Evolutionary conservation across 1,140 invertebrate genomes (phyloP).

Genomic region (Phenacoccus solenopsis): DNA sequence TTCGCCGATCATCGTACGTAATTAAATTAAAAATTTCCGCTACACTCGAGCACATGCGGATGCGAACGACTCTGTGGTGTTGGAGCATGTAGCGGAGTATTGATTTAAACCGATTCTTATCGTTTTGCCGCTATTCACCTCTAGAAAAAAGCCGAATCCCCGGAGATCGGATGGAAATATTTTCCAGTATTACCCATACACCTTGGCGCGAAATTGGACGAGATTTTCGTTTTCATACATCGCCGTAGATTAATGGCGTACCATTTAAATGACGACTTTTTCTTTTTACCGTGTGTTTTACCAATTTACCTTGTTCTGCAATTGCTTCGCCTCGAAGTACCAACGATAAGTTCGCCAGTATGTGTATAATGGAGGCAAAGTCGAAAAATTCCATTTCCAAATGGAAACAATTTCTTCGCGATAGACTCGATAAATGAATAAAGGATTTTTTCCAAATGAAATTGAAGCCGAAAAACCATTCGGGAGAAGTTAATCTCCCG

Average conservation of each 20-base stretch:
- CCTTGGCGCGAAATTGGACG: neutral
- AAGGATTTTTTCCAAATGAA: too few relatives aligned
- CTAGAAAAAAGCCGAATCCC: neutral
- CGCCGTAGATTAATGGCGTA: neutral
- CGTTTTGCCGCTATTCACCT: neutral
- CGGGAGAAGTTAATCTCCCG: too few relatives aligned
- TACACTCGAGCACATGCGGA: too few relatives aligned
- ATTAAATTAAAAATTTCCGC: neutral
- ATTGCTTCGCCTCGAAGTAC: too few relatives aligned
- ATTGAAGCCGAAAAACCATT: too few relatives aligned
- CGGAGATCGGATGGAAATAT: neutral
- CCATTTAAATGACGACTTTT: neutral
- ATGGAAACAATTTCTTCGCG: too few relatives aligned
- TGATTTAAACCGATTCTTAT: neutral
- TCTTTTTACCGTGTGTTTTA: neutral
- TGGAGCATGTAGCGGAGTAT: neutral
- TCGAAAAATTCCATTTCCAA: too few relatives aligned
- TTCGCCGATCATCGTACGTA: neutral
- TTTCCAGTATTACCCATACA: neutral
- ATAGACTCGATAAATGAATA: too few relatives aligned
- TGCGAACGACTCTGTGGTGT: too few relatives aligned
- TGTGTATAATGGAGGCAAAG: too few relatives aligned
- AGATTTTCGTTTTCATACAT: neutral
- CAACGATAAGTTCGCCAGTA: too few relatives aligned
- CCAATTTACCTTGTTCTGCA: neutral